phyloP scores from a whole-genome alignment of 2,113 vertebrate genomes.

The Romanogobio albipinnatus region DNA sequence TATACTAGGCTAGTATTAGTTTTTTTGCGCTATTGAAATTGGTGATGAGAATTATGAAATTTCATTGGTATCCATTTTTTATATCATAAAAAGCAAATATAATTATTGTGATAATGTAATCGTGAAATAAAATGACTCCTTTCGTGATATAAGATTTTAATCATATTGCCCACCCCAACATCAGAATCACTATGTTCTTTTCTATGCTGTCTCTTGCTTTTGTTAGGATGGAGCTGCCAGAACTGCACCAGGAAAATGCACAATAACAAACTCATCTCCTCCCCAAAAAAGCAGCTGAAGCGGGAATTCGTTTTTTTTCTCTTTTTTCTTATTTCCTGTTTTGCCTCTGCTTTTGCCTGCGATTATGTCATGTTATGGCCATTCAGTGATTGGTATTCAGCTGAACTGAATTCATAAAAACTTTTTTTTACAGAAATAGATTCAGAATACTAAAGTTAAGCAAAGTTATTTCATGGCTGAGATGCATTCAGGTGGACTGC shows the following conservation, averaged over 20 bases:
- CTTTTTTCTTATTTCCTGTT: not conserved
- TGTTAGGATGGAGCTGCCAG: slow-evolving; percentile 1
- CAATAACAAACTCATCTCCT: not conserved
- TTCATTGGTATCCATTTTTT: too few relatives aligned
- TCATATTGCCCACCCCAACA: not conserved
- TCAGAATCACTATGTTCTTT: not conserved
- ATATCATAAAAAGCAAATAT: too few relatives aligned
- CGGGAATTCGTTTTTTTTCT: not conserved
- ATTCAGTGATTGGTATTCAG: slow-evolving; percentile 16
- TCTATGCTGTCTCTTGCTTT: not conserved
- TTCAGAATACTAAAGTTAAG: not conserved
- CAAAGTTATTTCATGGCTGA: not conserved
- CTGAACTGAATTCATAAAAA: not conserved
- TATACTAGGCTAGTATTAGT: too few relatives aligned
- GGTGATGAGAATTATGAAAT: too few relatives aligned
- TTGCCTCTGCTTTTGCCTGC: not conserved
- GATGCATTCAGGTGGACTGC: not conserved
- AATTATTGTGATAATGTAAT: too few relatives aligned
- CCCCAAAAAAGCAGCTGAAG: not conserved
- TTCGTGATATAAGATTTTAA: not conserved
- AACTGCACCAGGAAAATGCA: not conserved
- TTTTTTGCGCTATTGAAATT: too few relatives aligned
- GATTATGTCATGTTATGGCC: slow-evolving; percentile 17
- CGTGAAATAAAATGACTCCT: too few relatives aligned
- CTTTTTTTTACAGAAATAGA: not conserved